phyloP scores from a whole-genome alignment of 1,140 invertebrate genomes.

The Macrobrachium rosenbergii region DNA sequence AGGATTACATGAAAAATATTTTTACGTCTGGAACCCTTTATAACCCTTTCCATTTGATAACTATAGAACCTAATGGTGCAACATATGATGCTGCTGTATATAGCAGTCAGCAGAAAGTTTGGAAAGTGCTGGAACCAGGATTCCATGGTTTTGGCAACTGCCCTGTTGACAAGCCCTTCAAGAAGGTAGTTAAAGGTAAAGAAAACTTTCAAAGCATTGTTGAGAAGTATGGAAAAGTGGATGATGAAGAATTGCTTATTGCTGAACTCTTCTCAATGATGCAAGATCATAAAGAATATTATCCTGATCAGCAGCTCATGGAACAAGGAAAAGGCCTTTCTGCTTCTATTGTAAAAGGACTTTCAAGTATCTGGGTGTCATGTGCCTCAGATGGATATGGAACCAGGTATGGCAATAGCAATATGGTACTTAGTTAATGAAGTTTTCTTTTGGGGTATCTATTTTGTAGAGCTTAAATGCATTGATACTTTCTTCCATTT shows the following conservation, averaged over 20 bases:
- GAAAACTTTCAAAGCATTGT: constrained; percentile 15
- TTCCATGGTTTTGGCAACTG: constrained; percentile 37
- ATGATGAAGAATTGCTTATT: neutral
- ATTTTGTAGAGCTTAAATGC: no score
- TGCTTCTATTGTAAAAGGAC: neutral
- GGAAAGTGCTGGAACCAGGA: neutral
- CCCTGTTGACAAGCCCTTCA: constrained; percentile 23
- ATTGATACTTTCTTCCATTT: no score
- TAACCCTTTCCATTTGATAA: constrained; percentile 26
- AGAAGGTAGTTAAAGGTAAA: constrained; percentile 26
- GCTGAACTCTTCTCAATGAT: constrained; percentile 30
- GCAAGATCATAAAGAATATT: constrained; percentile 8
- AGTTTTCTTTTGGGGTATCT: no score
- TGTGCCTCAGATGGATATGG: neutral
- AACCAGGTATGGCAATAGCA: constrained; percentile 14
- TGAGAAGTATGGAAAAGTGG: neutral
- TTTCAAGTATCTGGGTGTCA: constrained; percentile 25
- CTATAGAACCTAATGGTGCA: constrained; percentile 1
- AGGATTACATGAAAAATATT: constrained; percentile 18
- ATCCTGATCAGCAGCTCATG: constrained; percentile 19
- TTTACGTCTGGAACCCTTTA: neutral
- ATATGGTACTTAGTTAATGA: neutral
- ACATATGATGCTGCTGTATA: constrained; percentile 3
- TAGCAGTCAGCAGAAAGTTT: neutral
- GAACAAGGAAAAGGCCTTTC: constrained; percentile 7